These are phyloP conservation scores for Lamellibrachia luymesi DNA, from an alignment of 1,140 invertebrate species.

Conservation along the genomic window DNA sequence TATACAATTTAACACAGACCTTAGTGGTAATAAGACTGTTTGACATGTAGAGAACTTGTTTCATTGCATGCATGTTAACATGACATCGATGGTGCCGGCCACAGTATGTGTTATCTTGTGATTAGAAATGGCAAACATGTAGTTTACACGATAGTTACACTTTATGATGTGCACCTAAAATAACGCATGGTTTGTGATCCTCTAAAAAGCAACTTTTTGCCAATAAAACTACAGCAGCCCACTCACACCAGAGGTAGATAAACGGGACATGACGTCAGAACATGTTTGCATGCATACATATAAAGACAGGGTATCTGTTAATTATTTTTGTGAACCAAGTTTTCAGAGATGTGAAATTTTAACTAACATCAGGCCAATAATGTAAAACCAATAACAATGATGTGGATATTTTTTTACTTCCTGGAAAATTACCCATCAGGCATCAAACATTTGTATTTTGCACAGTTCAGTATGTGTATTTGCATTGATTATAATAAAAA, in stretches of 20 bases:
- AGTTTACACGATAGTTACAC: too few relatives aligned
- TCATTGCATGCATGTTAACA: neutral
- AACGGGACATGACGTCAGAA: too few relatives aligned
- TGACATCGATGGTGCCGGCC: neutral
- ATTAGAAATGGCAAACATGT: too few relatives aligned
- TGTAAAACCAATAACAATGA: neutral
- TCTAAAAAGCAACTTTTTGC: too few relatives aligned
- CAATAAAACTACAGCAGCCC: too few relatives aligned
- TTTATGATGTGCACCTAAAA: too few relatives aligned
- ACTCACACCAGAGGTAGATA: too few relatives aligned
- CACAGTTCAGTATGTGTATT: too few relatives aligned
- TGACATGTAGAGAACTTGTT: neutral
- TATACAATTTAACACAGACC: neutral
- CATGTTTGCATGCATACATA: too few relatives aligned
- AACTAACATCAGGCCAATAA: neutral
- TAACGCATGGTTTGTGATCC: too few relatives aligned
- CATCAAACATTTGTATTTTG: neutral
- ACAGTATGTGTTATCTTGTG: neutral
- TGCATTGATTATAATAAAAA: neutral
- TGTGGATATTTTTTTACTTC: neutral
- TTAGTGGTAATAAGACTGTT: neutral
- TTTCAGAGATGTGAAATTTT: neutral
- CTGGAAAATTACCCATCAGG: neutral
- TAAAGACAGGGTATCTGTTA: neutral
- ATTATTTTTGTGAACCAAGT: neutral